Evolutionary conservation across 30 jellyfish, hydroid and myxozoan genomes (phyloP).

Genomic region (Hydractinia symbiolongicarpus): DNA sequence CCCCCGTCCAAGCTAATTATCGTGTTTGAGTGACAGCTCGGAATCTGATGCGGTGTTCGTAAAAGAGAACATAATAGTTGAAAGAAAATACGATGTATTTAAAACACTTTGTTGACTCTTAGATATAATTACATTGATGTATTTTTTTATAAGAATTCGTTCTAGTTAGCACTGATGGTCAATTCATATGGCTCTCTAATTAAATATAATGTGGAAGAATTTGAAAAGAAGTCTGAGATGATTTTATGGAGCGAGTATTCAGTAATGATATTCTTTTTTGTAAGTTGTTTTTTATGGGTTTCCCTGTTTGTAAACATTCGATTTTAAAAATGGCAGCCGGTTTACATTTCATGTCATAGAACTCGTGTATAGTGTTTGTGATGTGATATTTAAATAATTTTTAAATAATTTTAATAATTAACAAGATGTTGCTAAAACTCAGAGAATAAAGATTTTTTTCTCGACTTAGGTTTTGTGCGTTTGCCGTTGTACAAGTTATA

Average conservation of each 20-base stretch:
- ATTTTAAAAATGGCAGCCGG: constrained; percentile 7
- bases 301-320: background rate
- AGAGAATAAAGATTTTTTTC: background rate
- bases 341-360: background rate
- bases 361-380: constrained; percentile 5
- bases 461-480: constrained; percentile 2
- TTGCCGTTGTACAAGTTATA: constrained; percentile 4
- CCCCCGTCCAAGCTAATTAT: constrained; percentile 36
- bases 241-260: constrained; percentile 12
- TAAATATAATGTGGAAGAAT: constrained; percentile 16
- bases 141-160: background rate
- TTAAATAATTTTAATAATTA: background rate
- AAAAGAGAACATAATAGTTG: constrained; percentile 1
- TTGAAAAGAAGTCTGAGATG: constrained; percentile 24
- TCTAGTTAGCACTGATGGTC: constrained; percentile 18
- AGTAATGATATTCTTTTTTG: constrained; percentile 6
- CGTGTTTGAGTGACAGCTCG: constrained; percentile 35
- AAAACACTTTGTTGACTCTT: constrained; percentile 2
- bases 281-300: constrained; percentile 9
- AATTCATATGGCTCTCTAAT: background rate
- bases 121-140: background rate
- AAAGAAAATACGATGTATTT: constrained; percentile 18
- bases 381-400: background rate
- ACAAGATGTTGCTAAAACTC: background rate
- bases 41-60: constrained; percentile 14